Base-by-base conservation (phyloP, 2,113 vertebrate species). In the Glaucomys volans region DNA sequence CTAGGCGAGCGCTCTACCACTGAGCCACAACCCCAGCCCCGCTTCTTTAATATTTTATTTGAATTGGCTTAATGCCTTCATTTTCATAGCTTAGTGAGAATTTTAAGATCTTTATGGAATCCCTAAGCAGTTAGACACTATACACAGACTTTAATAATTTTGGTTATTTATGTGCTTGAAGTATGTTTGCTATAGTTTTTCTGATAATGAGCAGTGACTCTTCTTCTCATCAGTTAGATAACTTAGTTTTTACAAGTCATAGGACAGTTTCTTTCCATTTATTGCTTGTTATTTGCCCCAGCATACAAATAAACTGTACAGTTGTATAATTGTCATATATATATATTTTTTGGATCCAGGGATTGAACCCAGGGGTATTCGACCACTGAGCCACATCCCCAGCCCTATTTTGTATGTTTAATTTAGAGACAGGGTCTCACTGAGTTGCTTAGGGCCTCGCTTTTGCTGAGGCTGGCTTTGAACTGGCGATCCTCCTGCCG, bases 91-190 rank as follows among this genome's bases (percentile, higher is more conserved):
- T 66, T 71, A 77, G 32, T 83, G 87, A 57, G 9, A 80, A 75
- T 67, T 87, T 94, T 79, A 64, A 66, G 50, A 42, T 95, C n/a
- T 91, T 94, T 76, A 14, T 72, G 12, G 54, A 95, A n/a, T 50
- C 72, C 40, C 85, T 74, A 57, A 87, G 26, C n/a, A 37, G 22
- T 57, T 79, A 85, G 87, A 64, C 14, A 69, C 18, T 77, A 26
- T 44, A 28, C 35, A 79, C 57, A 72, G 90, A 40, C 12, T 40
- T 47, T 77, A 79, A 81, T 52, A 76, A 40, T 12, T 95, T 79
- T 71, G 87, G n/a, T 87, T 54, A 77, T 94, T 71, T 47, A 12
- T 94, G 62, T 79, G 44, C 44, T 83, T 87, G 40, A 44, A 80
- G 47, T 90, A 47, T 74, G 4, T 92, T n/a, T 83, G 24, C 26